phyloP scores from a whole-genome alignment of 2,113 vertebrate species.

The Brachyistius frenatus region DNA sequence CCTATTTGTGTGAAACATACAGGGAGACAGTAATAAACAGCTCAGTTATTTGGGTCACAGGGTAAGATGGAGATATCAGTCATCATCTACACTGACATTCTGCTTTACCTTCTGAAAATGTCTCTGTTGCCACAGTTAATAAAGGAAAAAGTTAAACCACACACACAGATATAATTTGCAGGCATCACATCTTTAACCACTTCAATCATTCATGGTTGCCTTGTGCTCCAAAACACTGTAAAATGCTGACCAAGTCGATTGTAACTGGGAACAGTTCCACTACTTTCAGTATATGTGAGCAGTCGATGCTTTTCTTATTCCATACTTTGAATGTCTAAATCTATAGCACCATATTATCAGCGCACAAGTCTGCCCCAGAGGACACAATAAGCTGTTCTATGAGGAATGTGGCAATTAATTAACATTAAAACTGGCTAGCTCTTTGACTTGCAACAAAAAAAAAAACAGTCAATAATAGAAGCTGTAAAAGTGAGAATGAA shows the following conservation, averaged over 20 bases:
- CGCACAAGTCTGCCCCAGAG: not conserved
- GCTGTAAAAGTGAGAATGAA: not conserved
- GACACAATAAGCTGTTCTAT: not conserved
- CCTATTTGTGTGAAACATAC: constrained; percentile 2
- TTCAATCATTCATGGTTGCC: constrained; percentile 19
- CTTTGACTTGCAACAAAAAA: not conserved
- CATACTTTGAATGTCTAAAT: constrained; percentile 13
- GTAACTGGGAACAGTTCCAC: not conserved
- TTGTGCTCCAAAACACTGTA: not conserved
- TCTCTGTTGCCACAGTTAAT: constrained; percentile 8
- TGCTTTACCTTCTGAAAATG: constrained; percentile 4
- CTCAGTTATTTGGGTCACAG: constrained; percentile 34
- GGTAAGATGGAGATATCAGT: constrained; percentile 3
- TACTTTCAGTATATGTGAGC: not conserved
- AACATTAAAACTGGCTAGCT: not conserved
- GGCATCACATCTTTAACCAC: not conserved
- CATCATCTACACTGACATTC: constrained; percentile 25
- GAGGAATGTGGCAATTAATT: not conserved
- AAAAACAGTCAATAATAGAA: not conserved
- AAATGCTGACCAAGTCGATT: constrained; percentile 6
- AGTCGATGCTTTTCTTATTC: not conserved
- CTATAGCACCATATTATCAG: constrained; percentile 1
- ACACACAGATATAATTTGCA: not conserved
- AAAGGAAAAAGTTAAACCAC: constrained; percentile 8
- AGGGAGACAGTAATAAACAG: constrained; percentile 6